These are phyloP conservation scores for Phylloscopus trochiloides DNA, from an alignment of 2,113 vertebrate species.

Conservation along the genomic window DNA sequence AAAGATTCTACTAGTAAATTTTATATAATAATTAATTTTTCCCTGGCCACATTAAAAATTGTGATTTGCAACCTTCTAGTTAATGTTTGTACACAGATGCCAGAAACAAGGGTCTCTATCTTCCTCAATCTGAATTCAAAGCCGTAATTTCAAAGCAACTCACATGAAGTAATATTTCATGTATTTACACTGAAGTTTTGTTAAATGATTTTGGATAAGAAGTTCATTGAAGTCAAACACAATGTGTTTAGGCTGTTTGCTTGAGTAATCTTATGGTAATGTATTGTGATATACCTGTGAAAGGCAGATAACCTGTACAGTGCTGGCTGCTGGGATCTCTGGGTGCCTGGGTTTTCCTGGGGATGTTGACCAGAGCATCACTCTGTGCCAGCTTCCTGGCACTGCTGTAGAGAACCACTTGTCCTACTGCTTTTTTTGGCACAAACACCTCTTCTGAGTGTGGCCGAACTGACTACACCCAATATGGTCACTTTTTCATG, in stretches of 20 bases:
- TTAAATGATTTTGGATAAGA: neutral
- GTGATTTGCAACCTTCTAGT: neutral
- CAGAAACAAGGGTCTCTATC: neutral
- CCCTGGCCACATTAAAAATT: neutral
- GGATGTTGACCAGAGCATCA: neutral
- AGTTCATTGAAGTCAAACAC: neutral
- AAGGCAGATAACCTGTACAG: neutral
- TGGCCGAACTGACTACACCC: neutral
- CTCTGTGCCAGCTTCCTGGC: neutral
- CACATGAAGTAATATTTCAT: neutral
- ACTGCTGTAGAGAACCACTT: neutral
- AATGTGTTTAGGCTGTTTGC: neutral
- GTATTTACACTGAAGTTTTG: neutral
- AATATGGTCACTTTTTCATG: neutral
- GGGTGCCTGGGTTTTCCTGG: neutral
- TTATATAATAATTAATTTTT: neutral
- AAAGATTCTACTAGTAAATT: neutral
- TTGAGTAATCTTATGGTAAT: neutral
- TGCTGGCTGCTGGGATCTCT: neutral
- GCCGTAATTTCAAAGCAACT: neutral
- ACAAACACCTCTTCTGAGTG: slow-evolving; percentile 3
- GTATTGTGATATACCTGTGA: neutral
- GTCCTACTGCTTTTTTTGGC: slow-evolving; percentile 36
- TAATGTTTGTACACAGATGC: neutral
- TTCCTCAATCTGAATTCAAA: neutral